phyloP scores from a whole-genome alignment of 2,888 invertebrate species.

The Willowsia nigromaculata region DNA sequence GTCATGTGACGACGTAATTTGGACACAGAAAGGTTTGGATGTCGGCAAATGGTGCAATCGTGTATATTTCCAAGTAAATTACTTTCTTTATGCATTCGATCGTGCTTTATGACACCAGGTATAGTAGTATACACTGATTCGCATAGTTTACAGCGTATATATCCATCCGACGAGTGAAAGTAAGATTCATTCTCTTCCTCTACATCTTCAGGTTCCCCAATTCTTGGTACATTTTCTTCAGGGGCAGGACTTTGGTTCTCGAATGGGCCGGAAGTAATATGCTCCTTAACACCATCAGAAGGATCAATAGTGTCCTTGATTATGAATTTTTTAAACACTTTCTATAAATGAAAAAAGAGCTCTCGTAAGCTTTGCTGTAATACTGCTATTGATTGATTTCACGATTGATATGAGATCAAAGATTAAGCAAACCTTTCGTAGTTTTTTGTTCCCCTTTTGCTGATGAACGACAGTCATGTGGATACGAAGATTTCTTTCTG shows the following conservation, averaged over 20 bases:
- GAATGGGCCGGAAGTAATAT: too few species aligned
- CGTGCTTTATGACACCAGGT: not conserved
- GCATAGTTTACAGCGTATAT: not conserved
- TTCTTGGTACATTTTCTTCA: too few species aligned
- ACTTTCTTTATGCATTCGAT: not conserved
- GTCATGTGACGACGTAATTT: slow-evolving; percentile 27
- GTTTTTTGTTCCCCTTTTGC: not conserved
- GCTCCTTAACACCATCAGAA: too few species aligned
- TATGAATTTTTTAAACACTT: too few species aligned
- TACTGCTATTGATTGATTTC: too few species aligned
- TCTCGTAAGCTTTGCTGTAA: too few species aligned
- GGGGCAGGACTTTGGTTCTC: too few species aligned
- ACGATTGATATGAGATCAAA: too few species aligned
- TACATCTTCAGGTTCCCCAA: not conserved
- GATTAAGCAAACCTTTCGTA: not conserved
- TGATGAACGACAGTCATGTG: slow-evolving; percentile 25
- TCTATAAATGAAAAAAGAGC: too few species aligned
- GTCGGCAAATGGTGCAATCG: slow-evolving; percentile 23
- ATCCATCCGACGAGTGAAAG: not conserved
- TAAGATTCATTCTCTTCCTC: too few species aligned
- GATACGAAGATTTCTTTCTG: slow-evolving; percentile 8
- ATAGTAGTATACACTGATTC: not conserved
- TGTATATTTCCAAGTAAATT: slow-evolving; percentile 15
- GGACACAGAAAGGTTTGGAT: not conserved
- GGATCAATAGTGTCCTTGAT: too few species aligned